Conservation (phyloP, 1,140 invertebrate genomes). For the Harpegnathos saltator region DNA sequence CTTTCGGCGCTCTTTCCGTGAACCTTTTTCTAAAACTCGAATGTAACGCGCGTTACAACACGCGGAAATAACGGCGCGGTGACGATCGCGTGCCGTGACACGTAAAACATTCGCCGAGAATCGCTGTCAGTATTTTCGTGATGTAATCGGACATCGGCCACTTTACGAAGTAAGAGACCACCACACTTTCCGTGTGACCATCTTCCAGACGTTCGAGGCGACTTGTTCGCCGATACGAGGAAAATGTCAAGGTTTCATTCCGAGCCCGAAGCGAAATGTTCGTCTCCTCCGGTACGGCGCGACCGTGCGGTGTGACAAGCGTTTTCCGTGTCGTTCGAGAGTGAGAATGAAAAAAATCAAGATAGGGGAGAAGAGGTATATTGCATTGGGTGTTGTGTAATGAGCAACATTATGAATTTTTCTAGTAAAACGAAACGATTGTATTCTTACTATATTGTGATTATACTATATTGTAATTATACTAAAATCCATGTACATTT, state of each 20-base stretch:
- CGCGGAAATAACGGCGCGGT: neutral
- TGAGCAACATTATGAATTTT: neutral
- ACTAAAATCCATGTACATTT: no score
- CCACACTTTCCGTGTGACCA: neutral
- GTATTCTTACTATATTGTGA: no score
- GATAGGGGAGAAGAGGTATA: neutral
- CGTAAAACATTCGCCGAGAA: constrained; percentile 8
- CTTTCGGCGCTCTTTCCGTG: no score
- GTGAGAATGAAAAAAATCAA: neutral
- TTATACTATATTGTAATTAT: no score
- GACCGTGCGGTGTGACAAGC: neutral
- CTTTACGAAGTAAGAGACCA: constrained; percentile 29
- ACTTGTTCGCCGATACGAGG: constrained; percentile 1
- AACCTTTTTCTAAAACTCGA: no score
- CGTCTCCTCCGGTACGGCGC: neutral
- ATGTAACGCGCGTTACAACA: neutral
- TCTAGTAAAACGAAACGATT: no score
- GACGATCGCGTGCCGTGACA: neutral
- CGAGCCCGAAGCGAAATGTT: constrained; percentile 4
- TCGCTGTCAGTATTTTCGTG: neutral
- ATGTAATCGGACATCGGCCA: constrained; percentile 9
- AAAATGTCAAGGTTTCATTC: constrained; percentile 55
- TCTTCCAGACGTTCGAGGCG: constrained; percentile 20
- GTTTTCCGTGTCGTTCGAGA: neutral
- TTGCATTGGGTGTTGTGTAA: neutral